Evolutionary conservation across 2,888 invertebrate genomes (phyloP), one percentile per base, ranked within the genome.

Genomic region (Paralinhomoeus sp.): DNA sequence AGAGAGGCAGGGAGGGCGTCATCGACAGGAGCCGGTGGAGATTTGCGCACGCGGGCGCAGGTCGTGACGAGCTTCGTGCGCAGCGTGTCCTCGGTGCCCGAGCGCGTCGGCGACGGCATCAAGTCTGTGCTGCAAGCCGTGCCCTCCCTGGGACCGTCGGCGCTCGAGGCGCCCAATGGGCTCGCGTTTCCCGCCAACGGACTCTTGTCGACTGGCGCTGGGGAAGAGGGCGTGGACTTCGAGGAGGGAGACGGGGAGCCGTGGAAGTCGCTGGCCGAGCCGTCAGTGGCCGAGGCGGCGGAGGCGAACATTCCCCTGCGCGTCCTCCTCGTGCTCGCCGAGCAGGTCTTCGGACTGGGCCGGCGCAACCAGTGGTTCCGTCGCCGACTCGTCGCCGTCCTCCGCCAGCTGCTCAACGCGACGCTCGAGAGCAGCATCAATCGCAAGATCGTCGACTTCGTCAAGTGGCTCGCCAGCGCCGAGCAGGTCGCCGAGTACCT

Each of bases 401-500:
- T 81, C 21, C 67, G 79, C 20, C 78, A 80, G 64, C 75, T 82
- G 44, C 72, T 81, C 41, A 73, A 78, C 51, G 75, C 78, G 20
- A 77, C 79, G 69, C 76, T 79, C 57, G 80, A 80, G 21, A 78
- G 80, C 57, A 77, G 77, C 51, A 78, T 81, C 35, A 82, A 81
- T 51, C 65, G 82, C 55, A 75, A 80, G 62, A 85, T 87, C 48
- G 71, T 84, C 42, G 84, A 85, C 56, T 76, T 80, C 56, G 83
- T 87, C 1, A 77, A 80, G 23, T 74, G 75, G 49, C 67, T 83
- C 54, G 85, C 85, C 0, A 80, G 82, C 50, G 81, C 84, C 1
- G 75, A 78, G 49, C 81, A 81, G 59, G 78, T 87, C 38, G 80
- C 83, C 1, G 78, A 78, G 56, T 84, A 84, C 65, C 70, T 87